Evolutionary conservation across 2,888 invertebrate species (phyloP).

Genomic region (Mesopsocus fuscifrons): DNA sequence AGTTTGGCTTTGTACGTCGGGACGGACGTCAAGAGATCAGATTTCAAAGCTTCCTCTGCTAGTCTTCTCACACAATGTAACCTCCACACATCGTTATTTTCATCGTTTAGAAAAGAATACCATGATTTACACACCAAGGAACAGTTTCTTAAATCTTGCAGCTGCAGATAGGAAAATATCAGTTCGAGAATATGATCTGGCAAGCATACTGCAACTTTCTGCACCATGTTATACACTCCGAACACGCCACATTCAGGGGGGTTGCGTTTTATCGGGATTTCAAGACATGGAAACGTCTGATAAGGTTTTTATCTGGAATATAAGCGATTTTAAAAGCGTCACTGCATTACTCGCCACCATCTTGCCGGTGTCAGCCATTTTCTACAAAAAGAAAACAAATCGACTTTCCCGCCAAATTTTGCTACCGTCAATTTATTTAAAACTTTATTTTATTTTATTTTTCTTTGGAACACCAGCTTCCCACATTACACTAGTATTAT

Average conservation of each 20-base stretch:
- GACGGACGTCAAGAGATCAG: constrained; percentile 73
- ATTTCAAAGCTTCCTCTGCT: constrained; percentile 73
- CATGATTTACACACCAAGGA: constrained; percentile 85
- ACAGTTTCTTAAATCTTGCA: constrained; percentile 74
- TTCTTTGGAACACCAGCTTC: too few species aligned
- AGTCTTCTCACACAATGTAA: constrained; percentile 70
- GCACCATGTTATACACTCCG: constrained; percentile 32
- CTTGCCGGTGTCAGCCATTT: background rate
- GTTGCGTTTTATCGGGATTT: too few species aligned
- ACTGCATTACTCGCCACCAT: too few species aligned
- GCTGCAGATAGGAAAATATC: constrained; percentile 77
- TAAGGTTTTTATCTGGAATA: too few species aligned
- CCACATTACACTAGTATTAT: too few species aligned
- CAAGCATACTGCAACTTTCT: constrained; percentile 41
- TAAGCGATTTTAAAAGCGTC: too few species aligned
- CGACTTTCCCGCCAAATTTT: background rate
- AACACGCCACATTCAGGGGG: background rate
- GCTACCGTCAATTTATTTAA: constrained; percentile 8
- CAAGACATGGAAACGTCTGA: too few species aligned
- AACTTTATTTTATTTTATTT: too few species aligned
- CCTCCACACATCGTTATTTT: constrained; percentile 92
- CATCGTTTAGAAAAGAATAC: constrained; percentile 76
- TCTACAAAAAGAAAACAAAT: background rate
- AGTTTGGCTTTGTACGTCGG: constrained; percentile 86
- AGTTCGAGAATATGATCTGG: constrained; percentile 70